Percentiles rank a stretch among this genome's conserved stretches.
These are phyloP conservation scores for Latheticus oryzae DNA, from an alignment of 2,888 invertebrate species.

Conservation along the genomic window DNA sequence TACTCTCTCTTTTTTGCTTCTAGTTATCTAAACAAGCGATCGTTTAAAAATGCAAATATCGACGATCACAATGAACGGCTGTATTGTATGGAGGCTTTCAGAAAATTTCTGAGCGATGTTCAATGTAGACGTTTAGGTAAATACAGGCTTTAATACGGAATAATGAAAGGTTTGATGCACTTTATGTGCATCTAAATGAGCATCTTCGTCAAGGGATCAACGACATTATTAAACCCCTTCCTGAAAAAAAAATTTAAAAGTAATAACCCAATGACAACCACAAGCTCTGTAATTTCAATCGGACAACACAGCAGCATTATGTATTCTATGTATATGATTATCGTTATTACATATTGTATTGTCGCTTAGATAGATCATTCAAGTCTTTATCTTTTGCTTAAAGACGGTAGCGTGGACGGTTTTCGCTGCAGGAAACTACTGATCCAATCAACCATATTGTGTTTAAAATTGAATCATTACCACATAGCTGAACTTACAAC, in stretches of 20 bases:
- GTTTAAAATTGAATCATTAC: slow-evolving; percentile 52
- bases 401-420: slow-evolving; percentile 49
- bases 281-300: slow-evolving; percentile 49
- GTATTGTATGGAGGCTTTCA: slow-evolving; percentile 31
- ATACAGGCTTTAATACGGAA: slow-evolving; percentile 56
- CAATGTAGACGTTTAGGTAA: slow-evolving; percentile 57
- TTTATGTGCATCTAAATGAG: slow-evolving; percentile 53
- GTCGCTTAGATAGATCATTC: slow-evolving; percentile 50
- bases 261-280: slow-evolving; percentile 37
- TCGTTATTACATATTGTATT: slow-evolving; percentile 56
- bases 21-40: slow-evolving; percentile 41
- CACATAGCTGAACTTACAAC: too few species aligned
- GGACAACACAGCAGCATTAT: slow-evolving; percentile 47
- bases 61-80: slow-evolving; percentile 38
- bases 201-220: slow-evolving; percentile 43
- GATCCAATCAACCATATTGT: slow-evolving; percentile 51
- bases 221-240: background rate
- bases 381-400: slow-evolving; percentile 44
- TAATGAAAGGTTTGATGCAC: slow-evolving; percentile 57
- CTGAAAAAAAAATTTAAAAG: slow-evolving; percentile 16
- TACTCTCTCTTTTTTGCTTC: slow-evolving; percentile 19
- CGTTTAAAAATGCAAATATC: slow-evolving; percentile 42
- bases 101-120: slow-evolving; percentile 45
- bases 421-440: slow-evolving; percentile 45
- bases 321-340: slow-evolving; percentile 55